Evolutionary conservation across 2,797 vertebrate species (phyloP), one percentile per base, ranked within the genome.

Genomic region (Micromesistius poutassou): DNA sequence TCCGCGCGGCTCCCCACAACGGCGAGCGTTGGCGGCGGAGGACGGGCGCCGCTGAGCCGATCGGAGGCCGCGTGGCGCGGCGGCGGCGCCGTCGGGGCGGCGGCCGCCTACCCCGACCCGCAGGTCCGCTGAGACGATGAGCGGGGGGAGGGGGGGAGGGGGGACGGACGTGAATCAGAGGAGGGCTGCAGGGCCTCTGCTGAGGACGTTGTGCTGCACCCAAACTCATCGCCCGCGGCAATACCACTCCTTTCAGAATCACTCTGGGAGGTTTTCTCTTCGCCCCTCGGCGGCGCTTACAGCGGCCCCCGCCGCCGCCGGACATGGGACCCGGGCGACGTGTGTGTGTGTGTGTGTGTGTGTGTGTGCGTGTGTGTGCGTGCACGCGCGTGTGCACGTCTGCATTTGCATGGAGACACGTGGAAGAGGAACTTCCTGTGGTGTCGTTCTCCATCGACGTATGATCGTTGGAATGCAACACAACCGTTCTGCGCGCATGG

Each of bases 151-250:
- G 80, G 83, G 84, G 86, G 79, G 55, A 83, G 87, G 78, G 40
- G 40, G 40, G 40, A 16, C 3, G 42, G 46, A 3, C 1, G 16
- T 2, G 14, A 90, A 89, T 93, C 87, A 91, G 87, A 87, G 38
- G 73, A 79, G 81, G 84, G 88, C 86, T 86, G 72, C 55, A 81
- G 82, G 88, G 85, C 71, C 79, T 78, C 84, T 55, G 79, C 74
- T 30, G 80, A 81, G 84, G 78, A 89, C 86, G 79, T 86, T 90
- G 89, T 85, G 90, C 82, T 88, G 86, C 83, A 74, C 82, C 84
- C 84, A 87, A 88, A 89, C 85, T 87, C 77, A 85, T 86, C 85
- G 89, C 85, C 87, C 78, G 87, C 80, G 87, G 87, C 82, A 62
- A 83, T 89, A 87, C 77, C 77, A 82, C 86, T 85, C 84, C 87